A percentile compares a stretch with the other conserved stretches of the same genome.
Conservation (phyloP, 1,140 invertebrate genomes). For the Harpegnathos saltator region DNA sequence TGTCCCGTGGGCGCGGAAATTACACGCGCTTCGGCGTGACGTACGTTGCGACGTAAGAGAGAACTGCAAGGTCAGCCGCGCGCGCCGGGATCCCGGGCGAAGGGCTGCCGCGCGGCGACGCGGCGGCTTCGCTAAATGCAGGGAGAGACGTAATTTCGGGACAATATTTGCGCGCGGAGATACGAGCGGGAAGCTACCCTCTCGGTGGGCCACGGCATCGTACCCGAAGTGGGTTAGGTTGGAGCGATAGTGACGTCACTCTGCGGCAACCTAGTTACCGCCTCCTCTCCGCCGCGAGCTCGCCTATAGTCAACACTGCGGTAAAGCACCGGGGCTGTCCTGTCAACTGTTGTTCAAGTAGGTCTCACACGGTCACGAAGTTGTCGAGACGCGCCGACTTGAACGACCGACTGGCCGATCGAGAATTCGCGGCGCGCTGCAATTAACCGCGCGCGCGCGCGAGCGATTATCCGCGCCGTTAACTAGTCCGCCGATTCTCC, state of each 20-base stretch:
- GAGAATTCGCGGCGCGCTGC: no score
- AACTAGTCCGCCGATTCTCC: neutral
- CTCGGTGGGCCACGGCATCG: slow-evolving; percentile 41
- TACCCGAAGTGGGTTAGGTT: slow-evolving; percentile 69
- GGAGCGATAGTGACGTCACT: slow-evolving; percentile 75
- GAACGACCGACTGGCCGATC: neutral
- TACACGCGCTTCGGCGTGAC: neutral
- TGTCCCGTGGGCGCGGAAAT: neutral
- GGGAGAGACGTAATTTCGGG: slow-evolving; percentile 61
- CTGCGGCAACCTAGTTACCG: slow-evolving; percentile 76
- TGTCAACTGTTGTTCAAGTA: slow-evolving; percentile 59
- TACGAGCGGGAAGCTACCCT: slow-evolving; percentile 3
- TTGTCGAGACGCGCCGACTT: slow-evolving; percentile 18
- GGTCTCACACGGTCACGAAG: slow-evolving; percentile 21
- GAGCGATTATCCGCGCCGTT: slow-evolving; percentile 16
- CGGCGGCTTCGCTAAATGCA: no score
- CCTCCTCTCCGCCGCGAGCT: slow-evolving; percentile 48
- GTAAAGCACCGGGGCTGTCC: slow-evolving; percentile 64
- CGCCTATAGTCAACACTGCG: slow-evolving; percentile 72
- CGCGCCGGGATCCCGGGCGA: slow-evolving; percentile 13
- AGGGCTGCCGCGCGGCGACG: no score
- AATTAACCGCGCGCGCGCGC: slow-evolving; percentile 16
- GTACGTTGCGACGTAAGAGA: neutral
- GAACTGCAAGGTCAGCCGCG: slow-evolving; percentile 39
- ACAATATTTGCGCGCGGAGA: slow-evolving; percentile 65